phyloP scores from a whole-genome alignment of 2,888 invertebrate species.

The Tortricodes alternella region DNA sequence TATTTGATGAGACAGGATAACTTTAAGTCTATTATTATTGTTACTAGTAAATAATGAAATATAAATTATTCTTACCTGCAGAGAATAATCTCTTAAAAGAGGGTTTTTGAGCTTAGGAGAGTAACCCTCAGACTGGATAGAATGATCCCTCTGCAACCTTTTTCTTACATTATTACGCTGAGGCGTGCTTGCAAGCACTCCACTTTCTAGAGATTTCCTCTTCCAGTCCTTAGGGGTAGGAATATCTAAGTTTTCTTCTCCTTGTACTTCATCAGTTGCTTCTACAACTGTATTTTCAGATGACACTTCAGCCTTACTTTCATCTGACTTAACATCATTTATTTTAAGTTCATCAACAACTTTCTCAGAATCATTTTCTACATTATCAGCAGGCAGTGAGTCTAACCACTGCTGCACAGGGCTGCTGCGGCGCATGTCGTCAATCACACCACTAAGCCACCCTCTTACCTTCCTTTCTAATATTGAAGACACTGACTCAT shows the following conservation, averaged over 20 bases:
- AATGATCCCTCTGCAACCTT: conserved; percentile 70
- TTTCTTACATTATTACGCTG: conserved; percentile 53
- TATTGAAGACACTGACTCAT: conserved; percentile 72
- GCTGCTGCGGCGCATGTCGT: conserved; percentile 85
- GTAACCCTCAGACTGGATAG: conserved; percentile 75
- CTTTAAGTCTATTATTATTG: too few relatives aligned
- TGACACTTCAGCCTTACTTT: conserved; percentile 63
- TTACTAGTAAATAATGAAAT: background rate
- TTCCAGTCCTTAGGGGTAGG: conserved; percentile 65
- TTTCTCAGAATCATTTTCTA: conserved; percentile 36
- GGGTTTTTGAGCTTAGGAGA: conserved; percentile 72
- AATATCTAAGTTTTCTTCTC: conserved; percentile 63
- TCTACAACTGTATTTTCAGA: conserved; percentile 67
- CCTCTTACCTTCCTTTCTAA: conserved; percentile 74
- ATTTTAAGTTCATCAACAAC: conserved; percentile 23
- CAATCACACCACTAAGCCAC: conserved; percentile 76
- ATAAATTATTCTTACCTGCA: conserved; percentile 66
- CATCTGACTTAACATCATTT: conserved; percentile 51
- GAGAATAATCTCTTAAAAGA: conserved; percentile 73
- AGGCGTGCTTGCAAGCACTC: conserved; percentile 55
- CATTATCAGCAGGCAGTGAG: conserved; percentile 80
- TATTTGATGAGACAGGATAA: too few relatives aligned
- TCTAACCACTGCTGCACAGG: conserved; percentile 91
- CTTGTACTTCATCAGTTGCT: conserved; percentile 39
- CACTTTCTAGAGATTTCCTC: conserved; percentile 68